These are phyloP conservation scores for Campopleginae sp. DNA, from an alignment of 2,888 invertebrate genomes.

Conservation along the genomic window DNA sequence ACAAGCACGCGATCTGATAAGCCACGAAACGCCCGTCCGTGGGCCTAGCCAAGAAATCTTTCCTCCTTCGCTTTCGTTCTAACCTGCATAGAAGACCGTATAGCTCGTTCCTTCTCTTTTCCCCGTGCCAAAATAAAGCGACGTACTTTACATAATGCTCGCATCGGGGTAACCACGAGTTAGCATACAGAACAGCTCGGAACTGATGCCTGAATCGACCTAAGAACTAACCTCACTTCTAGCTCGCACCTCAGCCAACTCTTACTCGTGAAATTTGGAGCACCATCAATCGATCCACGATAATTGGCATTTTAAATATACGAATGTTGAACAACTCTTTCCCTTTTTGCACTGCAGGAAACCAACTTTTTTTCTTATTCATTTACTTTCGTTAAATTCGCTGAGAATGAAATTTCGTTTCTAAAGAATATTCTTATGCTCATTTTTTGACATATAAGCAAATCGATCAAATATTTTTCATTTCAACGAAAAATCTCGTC, in stretches of 20 bases:
- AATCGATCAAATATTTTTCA: no score
- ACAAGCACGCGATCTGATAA: constrained; percentile 83
- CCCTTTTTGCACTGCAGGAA: not conserved
- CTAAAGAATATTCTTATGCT: not conserved
- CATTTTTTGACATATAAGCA: not conserved
- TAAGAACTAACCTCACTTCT: constrained; percentile 20
- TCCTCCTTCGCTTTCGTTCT: constrained; percentile 43
- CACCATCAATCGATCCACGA: constrained; percentile 19
- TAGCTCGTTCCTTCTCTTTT: constrained; percentile 31
- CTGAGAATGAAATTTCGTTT: not conserved
- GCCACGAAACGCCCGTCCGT: constrained; percentile 73
- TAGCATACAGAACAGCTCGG: constrained; percentile 53
- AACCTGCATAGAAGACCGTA: constrained; percentile 1
- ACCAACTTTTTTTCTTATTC: not conserved
- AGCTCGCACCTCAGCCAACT: constrained; percentile 24
- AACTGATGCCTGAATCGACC: constrained; percentile 53
- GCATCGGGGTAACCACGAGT: constrained; percentile 71
- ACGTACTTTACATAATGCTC: constrained; percentile 82
- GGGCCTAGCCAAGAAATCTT: constrained; percentile 59
- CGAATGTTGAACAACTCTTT: not conserved
- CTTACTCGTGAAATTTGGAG: constrained; percentile 7
- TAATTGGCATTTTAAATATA: constrained; percentile 1
- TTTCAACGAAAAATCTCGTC: not conserved
- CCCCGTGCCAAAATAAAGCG: constrained; percentile 81
- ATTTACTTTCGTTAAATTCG: not conserved